Conservation (phyloP, 2,888 invertebrate genomes). For the Liposcelis brunnea region DNA sequence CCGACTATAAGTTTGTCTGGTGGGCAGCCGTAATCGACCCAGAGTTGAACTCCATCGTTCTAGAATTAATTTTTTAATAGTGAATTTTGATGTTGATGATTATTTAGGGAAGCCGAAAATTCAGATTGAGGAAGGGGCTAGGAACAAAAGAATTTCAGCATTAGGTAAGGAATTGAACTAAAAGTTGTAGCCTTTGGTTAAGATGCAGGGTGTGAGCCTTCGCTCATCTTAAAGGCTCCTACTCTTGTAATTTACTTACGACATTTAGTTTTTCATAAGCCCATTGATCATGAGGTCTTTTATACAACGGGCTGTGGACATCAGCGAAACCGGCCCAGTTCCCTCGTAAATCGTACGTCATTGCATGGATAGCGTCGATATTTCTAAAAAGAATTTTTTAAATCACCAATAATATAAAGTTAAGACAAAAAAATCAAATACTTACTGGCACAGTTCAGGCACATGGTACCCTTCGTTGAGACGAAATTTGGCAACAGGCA, state of each 20-base stretch:
- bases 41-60: constrained; percentile 76
- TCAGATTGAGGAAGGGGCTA: too few relatives aligned
- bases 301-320: constrained; percentile 72
- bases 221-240: too few relatives aligned
- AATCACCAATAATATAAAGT: too few relatives aligned
- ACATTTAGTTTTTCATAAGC: constrained; percentile 82
- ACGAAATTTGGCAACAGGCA: constrained; percentile 71
- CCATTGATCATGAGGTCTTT: constrained; percentile 73
- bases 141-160: too few relatives aligned
- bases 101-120: too few relatives aligned
- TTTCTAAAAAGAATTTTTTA: constrained; percentile 32
- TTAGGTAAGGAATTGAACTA: too few relatives aligned
- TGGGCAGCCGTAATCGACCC: constrained; percentile 81
- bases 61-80: too few relatives aligned
- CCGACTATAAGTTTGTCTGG: constrained; percentile 76
- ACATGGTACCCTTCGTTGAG: constrained; percentile 83
- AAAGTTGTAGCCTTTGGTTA: too few relatives aligned
- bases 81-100: too few relatives aligned
- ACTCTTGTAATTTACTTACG: constrained; percentile 34
- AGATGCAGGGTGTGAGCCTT: too few relatives aligned
- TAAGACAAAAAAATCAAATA: constrained; percentile 17
- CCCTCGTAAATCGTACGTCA: constrained; percentile 72
- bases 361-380: constrained; percentile 66
- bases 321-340: constrained; percentile 89
- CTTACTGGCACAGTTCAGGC: constrained; percentile 73